Conservation (phyloP, 2,113 vertebrate species). For the Phylloscopus trochiloides region DNA sequence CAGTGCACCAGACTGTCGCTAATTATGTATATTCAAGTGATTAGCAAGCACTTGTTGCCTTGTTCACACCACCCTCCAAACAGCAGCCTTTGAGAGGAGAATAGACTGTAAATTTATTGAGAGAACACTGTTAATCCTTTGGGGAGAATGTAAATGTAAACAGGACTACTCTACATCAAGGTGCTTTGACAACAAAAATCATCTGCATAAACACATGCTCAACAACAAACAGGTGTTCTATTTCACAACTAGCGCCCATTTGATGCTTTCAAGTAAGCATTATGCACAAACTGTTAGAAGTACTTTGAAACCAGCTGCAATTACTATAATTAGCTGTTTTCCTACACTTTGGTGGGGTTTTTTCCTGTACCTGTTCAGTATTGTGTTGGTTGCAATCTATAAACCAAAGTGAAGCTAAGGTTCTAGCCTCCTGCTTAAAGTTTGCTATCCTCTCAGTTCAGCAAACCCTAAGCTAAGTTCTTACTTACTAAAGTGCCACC, state of each 20-base stretch:
- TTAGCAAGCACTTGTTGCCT: constrained; percentile 84
- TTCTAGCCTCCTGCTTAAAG: neutral
- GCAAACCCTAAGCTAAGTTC: neutral
- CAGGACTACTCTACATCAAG: constrained; percentile 83
- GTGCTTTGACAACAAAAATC: constrained; percentile 89
- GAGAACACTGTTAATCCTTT: constrained; percentile 84
- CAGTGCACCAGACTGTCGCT: constrained; percentile 79
- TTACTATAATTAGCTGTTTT: constrained; percentile 85
- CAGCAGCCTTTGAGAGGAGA: constrained; percentile 82
- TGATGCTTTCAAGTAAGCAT: constrained; percentile 81
- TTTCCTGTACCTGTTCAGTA: constrained; percentile 70
- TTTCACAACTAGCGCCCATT: constrained; percentile 85
- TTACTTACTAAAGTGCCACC: neutral
- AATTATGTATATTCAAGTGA: constrained; percentile 82
- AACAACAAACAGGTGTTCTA: constrained; percentile 92
- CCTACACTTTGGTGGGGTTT: constrained; percentile 64
- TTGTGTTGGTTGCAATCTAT: constrained; percentile 19
- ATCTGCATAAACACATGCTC: constrained; percentile 87
- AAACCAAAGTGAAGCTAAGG: constrained; percentile 3
- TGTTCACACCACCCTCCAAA: constrained; percentile 78
- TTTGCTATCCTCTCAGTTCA: neutral
- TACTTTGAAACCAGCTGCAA: constrained; percentile 88
- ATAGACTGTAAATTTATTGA: constrained; percentile 82
- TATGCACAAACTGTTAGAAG: constrained; percentile 83
- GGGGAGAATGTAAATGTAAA: constrained; percentile 82